phyloP scores from a whole-genome alignment of 2,797 vertebrate species.

The Melanotaenia boesemani region DNA sequence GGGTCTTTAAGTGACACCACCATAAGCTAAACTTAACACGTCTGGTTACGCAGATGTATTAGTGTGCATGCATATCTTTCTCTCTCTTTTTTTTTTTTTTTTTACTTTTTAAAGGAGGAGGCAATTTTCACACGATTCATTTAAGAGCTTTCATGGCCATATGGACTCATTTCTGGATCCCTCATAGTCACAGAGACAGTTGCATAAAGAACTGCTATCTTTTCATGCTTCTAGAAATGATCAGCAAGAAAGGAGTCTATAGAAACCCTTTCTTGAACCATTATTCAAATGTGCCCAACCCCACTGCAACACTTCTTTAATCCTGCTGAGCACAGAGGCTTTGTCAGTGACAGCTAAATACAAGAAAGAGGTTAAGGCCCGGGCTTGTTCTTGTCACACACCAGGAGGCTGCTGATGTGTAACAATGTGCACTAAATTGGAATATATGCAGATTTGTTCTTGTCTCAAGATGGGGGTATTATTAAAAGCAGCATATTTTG shows the following conservation, averaged over 20 bases:
- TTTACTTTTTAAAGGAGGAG: not conserved
- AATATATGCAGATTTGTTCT: constrained; percentile 73
- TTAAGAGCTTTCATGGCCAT: not conserved
- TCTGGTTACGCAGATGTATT: constrained; percentile 5
- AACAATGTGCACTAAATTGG: constrained; percentile 63
- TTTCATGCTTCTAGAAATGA: constrained; percentile 50
- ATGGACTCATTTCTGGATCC: constrained; percentile 14
- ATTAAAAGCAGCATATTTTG: constrained; percentile 40
- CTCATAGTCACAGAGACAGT: constrained; percentile 18
- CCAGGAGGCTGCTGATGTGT: constrained; percentile 69
- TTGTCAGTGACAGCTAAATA: constrained; percentile 64
- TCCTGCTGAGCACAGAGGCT: constrained; percentile 47
- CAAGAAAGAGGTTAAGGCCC: constrained; percentile 60
- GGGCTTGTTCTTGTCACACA: constrained; percentile 71
- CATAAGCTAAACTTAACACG: not conserved
- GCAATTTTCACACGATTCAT: constrained; percentile 1
- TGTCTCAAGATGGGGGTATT: constrained; percentile 26
- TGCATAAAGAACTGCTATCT: constrained; percentile 52
- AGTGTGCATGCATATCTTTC: not conserved
- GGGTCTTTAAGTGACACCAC: not conserved
- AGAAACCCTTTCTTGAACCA: constrained; percentile 49
- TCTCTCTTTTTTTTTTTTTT: not conserved
- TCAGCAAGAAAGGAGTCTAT: constrained; percentile 36
- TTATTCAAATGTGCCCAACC: constrained; percentile 52
- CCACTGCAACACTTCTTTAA: constrained; percentile 32